These are phyloP conservation scores for Archegozetes longisetosus DNA, from an alignment of 1,140 invertebrate species.

Conservation along the genomic window DNA sequence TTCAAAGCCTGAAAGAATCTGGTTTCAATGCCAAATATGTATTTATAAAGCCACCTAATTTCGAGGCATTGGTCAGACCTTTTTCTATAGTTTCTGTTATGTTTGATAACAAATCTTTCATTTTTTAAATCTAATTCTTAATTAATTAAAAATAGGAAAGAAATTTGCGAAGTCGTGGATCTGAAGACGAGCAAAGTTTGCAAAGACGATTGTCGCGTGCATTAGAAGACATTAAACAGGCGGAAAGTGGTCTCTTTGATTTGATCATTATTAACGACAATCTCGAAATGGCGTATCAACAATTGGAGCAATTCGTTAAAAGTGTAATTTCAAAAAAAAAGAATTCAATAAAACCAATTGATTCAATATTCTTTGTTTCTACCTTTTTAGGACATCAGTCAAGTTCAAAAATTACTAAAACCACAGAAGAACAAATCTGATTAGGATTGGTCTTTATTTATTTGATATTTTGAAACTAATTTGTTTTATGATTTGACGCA, in stretches of 20 bases:
- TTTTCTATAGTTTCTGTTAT: slow-evolving; percentile 19
- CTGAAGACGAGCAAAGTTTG: slow-evolving; percentile 75
- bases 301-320: slow-evolving; percentile 23
- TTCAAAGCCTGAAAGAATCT: slow-evolving; percentile 71
- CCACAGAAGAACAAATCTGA: no score
- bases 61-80: slow-evolving; percentile 40
- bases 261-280: slow-evolving; percentile 77
- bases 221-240: slow-evolving; percentile 59
- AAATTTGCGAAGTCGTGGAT: slow-evolving; percentile 60
- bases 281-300: slow-evolving; percentile 66
- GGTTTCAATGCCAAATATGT: slow-evolving; percentile 65
- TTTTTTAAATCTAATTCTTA: background rate
- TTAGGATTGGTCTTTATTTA: no score
- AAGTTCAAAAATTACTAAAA: no score
- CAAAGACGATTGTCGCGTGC: slow-evolving; percentile 53
- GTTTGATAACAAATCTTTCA: no score
- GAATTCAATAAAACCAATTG: no score
- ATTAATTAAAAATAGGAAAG: slow-evolving; percentile 34
- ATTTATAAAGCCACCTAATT: slow-evolving; percentile 78
- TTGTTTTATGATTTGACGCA: no score
- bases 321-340: no score
- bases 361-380: no score
- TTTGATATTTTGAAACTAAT: no score
- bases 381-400: no score
- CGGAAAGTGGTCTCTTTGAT: slow-evolving; percentile 59